Base-by-base conservation (phyloP, 2,888 invertebrate species). In the Drosophila sordidula region DNA sequence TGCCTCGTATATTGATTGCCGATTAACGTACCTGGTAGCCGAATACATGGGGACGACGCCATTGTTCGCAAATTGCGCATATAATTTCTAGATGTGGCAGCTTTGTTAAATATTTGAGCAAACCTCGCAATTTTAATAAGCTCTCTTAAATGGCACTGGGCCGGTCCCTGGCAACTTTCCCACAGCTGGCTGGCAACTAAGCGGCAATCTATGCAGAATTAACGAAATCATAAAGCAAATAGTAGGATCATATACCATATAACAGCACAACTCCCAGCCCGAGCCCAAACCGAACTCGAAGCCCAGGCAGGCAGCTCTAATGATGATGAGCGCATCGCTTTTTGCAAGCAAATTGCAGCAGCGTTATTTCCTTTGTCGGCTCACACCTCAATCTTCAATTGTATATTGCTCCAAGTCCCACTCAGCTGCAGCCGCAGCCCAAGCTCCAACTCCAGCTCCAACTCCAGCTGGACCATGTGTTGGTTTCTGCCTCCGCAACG, bases 291-390 rank as follows among this genome's bases (percentile, higher is more conserved):
- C 34, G 4, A 34, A 12, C 12, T 4, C 12, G 38, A 22, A 18
- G 14, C 44, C 34, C 65, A 45, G 44, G 14, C 52, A 44, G 54
- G 45, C 73, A 55, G 16, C 66, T 89, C 85, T 86, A 86, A 86
- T 86, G 85, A 86, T 86, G 85, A 89, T 86, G 85, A 86, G 89
- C 89, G 67, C 83, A 88, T 87, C 81, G 89, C 88, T 85, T 87
- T 89, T 85, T 87, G 75, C 86, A 79, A 80, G 83, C 80, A 86
- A 89, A 87, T 87, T 86, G 80, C 89, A 80, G 81, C 87, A 78
- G 79, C 65, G 70, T 74, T 88, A 80, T 82, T 88, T 88, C 88
- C 82, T 87, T 82, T 87, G 82, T 88, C 82, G 89, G 89, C 82
- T 82, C 80, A 86, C 88, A 82, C 88, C 82, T 82, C 87, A 72